phyloP scores from a whole-genome alignment of 2,113 vertebrate species.

The Alectura lathami region DNA sequence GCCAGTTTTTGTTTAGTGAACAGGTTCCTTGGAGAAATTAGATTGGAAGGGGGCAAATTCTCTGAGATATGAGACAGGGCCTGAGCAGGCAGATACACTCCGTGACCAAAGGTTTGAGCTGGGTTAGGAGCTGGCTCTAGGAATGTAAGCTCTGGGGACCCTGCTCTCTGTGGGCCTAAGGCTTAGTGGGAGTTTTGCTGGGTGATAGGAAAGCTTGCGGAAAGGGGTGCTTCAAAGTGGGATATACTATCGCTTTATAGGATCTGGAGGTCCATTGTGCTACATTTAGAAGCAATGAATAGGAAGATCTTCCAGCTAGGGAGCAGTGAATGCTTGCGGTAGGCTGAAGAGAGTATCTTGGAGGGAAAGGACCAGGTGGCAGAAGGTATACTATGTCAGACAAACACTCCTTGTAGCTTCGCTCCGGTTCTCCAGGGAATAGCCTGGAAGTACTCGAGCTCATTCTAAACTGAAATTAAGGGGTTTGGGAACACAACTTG shows the following conservation, averaged over 20 bases:
- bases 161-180: not conserved
- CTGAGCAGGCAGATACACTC: not conserved
- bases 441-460: not conserved
- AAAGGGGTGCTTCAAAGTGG: not conserved
- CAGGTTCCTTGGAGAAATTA: not conserved
- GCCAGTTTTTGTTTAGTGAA: not conserved
- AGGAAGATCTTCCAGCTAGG: not conserved
- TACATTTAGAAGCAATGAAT: not conserved
- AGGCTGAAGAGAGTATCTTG: not conserved
- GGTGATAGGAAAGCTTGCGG: no score
- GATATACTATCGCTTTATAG: not conserved
- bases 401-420: not conserved
- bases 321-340: not conserved
- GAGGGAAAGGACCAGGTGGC: not conserved
- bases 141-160: not conserved
- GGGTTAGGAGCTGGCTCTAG: not conserved
- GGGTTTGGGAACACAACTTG: not conserved
- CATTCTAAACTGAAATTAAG: not conserved
- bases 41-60: not conserved
- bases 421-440: not conserved
- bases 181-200: not conserved
- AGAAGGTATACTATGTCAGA: not conserved
- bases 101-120: not conserved
- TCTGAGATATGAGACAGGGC: not conserved
- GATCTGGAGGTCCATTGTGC: not conserved